Conservation (phyloP, 2,113 vertebrate species). For the Eidolon helvum region DNA sequence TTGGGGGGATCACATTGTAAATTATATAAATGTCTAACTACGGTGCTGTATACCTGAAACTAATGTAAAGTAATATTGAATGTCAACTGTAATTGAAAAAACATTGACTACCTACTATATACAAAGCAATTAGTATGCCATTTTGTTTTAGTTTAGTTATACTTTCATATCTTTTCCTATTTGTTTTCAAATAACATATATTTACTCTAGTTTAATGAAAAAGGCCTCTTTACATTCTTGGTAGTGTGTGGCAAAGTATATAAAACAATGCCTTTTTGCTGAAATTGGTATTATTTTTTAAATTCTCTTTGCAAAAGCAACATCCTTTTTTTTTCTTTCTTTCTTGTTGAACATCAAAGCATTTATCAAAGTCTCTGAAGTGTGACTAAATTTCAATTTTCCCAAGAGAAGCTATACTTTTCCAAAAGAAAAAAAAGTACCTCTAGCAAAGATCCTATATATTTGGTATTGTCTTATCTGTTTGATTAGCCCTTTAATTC, state of each 20-base stretch:
- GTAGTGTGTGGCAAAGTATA: neutral
- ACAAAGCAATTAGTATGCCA: neutral
- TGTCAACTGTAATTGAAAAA: too few species aligned
- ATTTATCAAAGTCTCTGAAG: conserved; percentile 63
- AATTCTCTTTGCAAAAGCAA: conserved; percentile 57
- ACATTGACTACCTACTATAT: neutral
- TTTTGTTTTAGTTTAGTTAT: neutral
- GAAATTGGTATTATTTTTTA: conserved; percentile 53
- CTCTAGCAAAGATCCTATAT: neutral
- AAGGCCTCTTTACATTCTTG: neutral
- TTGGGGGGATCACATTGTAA: too few species aligned
- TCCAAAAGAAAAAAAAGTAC: neutral
- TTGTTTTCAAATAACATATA: conserved; percentile 14
- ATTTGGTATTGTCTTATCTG: neutral
- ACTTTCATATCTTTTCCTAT: neutral
- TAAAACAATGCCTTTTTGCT: conserved; percentile 17
- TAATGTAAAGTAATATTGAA: too few species aligned
- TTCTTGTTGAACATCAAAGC: conserved; percentile 72
- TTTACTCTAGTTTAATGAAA: neutral
- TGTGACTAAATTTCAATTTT: conserved; percentile 65
- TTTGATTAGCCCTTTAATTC: conserved; percentile 5
- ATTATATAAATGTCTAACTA: too few species aligned
- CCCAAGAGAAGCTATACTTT: conserved; percentile 38
- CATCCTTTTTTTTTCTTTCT: conserved; percentile 45
- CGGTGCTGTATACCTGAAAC: too few species aligned